Evolutionary conservation across 2,113 vertebrate genomes (phyloP).

Genomic region (Pygoscelis antarcticus): DNA sequence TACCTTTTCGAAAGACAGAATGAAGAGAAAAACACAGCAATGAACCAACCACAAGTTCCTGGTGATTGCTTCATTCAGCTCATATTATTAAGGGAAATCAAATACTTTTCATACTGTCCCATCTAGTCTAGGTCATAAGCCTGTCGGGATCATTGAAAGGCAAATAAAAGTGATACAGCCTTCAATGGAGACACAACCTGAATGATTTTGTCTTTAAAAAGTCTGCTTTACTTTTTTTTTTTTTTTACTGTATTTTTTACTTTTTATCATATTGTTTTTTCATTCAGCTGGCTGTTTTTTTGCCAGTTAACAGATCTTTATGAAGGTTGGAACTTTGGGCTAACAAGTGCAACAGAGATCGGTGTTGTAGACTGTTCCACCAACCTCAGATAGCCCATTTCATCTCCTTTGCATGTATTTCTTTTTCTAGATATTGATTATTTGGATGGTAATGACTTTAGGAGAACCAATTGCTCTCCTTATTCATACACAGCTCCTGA

Average conservation of each 20-base stretch:
- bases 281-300: not conserved
- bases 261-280: not conserved
- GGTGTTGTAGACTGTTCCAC: not conserved
- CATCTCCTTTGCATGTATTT: not conserved
- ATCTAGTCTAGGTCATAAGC: not conserved
- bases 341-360: not conserved
- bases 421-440: not conserved
- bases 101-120: not conserved
- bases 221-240: not conserved
- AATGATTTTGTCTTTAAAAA: not conserved
- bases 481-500: not conserved
- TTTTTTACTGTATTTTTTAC: not conserved
- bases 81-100: not conserved
- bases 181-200: not conserved
- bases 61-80: not conserved
- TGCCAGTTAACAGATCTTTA: not conserved
- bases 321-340: not conserved
- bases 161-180: not conserved
- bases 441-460: not conserved
- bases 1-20: not conserved
- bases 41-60: not conserved
- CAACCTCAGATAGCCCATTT: not conserved
- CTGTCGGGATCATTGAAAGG: not conserved
- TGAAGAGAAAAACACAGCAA: not conserved
- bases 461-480: not conserved